Evolutionary conservation across 2,797 vertebrate species (phyloP).

Genomic region (Aldrovandia affinis): DNA sequence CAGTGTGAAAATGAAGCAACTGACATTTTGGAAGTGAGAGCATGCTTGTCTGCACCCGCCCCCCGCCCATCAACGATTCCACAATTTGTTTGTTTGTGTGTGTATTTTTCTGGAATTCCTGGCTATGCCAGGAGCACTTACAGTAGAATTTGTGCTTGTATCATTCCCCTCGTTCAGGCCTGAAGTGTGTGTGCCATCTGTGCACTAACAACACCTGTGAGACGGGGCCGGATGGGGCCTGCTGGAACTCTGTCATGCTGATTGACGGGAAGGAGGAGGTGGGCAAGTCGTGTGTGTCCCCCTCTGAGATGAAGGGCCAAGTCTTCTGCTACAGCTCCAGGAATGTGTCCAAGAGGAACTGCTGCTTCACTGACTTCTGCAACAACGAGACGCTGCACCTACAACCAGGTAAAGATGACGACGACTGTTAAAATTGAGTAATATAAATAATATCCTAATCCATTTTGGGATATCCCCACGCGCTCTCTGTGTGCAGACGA

Average conservation of each 20-base stretch:
- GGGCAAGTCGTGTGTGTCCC: constrained; percentile 87
- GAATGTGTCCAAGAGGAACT: constrained; percentile 88
- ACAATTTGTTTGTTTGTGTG: too few species aligned
- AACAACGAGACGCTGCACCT: constrained; percentile 92
- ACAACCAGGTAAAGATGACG: constrained; percentile 71
- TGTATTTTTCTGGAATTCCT: too few species aligned
- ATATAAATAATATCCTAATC: too few species aligned
- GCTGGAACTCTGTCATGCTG: constrained; percentile 95
- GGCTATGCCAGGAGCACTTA: too few species aligned
- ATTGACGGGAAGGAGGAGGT: constrained; percentile 86
- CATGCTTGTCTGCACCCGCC: too few species aligned
- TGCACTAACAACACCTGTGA: constrained; percentile 92
- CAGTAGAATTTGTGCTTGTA: neutral
- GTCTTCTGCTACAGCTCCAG: constrained; percentile 92
- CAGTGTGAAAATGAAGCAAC: too few species aligned
- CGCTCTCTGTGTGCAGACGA: constrained; percentile 59
- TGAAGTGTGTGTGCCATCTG: constrained; percentile 91
- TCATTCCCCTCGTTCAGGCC: constrained; percentile 55
- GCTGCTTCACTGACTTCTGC: constrained; percentile 97
- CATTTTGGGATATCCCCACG: constrained; percentile 39
- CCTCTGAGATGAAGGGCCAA: constrained; percentile 85
- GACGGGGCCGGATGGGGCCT: constrained; percentile 88
- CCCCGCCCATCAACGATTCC: too few species aligned
- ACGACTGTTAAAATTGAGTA: too few species aligned
- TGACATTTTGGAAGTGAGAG: too few species aligned